Evolutionary conservation across 2,113 vertebrate species (phyloP).

Genomic region (Nanorana parkeri): DNA sequence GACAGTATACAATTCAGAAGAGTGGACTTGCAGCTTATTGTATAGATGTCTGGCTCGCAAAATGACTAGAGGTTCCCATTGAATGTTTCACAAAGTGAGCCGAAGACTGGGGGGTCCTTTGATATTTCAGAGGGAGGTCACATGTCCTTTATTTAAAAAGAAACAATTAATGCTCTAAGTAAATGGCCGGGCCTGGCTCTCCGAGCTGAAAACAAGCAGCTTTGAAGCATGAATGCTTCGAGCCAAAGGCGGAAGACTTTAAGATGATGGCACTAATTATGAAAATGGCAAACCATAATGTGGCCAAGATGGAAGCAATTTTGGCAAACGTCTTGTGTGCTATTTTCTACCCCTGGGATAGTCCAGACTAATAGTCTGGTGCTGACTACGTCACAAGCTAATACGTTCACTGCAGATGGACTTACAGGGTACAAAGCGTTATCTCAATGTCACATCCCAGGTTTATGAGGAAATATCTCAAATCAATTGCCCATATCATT

Average conservation of each 20-base stretch:
- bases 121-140: conserved; percentile 63
- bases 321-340: conserved; percentile 84
- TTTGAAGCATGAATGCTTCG: conserved; percentile 72
- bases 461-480: neutral
- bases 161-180: conserved; percentile 58
- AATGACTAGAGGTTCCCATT: conserved; percentile 48
- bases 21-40: conserved; percentile 72
- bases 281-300: conserved; percentile 84
- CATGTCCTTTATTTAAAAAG: conserved; percentile 59
- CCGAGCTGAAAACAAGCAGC: conserved; percentile 54
- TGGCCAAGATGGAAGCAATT: conserved; percentile 89
- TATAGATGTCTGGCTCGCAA: conserved; percentile 66
- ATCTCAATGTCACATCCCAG: neutral
- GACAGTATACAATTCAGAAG: conserved; percentile 71
- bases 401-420: neutral
- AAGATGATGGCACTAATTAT: conserved; percentile 90
- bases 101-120: conserved; percentile 57
- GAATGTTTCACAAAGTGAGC: conserved; percentile 5
- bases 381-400: neutral
- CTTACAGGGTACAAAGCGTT: neutral
- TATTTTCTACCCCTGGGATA: conserved; percentile 65
- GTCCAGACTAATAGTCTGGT: neutral
- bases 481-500: no score
- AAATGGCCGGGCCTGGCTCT: conserved; percentile 57
- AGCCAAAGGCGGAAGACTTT: conserved; percentile 86